Evolutionary conservation across 2,888 invertebrate species (phyloP).

Genomic region (Erebia palarica): DNA sequence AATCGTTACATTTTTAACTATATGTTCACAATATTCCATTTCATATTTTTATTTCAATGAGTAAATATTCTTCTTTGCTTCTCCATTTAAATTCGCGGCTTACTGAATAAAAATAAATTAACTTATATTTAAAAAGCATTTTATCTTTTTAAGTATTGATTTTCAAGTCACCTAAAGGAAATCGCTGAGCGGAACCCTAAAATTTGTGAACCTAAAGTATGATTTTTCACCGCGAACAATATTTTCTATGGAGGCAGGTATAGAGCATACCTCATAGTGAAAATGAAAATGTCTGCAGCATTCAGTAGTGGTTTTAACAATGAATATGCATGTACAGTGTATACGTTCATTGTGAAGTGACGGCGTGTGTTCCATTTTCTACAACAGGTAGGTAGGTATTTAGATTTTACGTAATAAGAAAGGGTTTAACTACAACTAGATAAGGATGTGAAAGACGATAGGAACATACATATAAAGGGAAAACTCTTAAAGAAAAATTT

Average conservation of each 20-base stretch:
- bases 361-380: constrained; percentile 13
- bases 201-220: no score
- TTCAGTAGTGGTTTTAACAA: constrained; percentile 13
- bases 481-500: constrained; percentile 8
- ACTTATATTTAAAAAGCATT: no score
- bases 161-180: no score
- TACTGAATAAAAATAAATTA: no score
- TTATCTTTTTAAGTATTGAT: no score
- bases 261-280: not conserved
- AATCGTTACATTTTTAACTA: no score
- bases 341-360: constrained; percentile 21
- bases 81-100: no score
- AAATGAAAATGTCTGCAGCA: constrained; percentile 16
- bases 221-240: not conserved
- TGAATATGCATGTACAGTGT: constrained; percentile 23
- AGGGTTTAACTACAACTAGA: not conserved
- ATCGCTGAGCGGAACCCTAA: no score
- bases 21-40: no score
- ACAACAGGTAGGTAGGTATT: not conserved
- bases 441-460: not conserved
- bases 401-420: not conserved
- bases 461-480: not conserved
- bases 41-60: no score
- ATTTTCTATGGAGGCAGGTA: not conserved
- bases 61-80: no score